These are phyloP conservation scores for Lordiphosa stackelbergi DNA, from an alignment of 1,140 invertebrate genomes.

Conservation along the genomic window DNA sequence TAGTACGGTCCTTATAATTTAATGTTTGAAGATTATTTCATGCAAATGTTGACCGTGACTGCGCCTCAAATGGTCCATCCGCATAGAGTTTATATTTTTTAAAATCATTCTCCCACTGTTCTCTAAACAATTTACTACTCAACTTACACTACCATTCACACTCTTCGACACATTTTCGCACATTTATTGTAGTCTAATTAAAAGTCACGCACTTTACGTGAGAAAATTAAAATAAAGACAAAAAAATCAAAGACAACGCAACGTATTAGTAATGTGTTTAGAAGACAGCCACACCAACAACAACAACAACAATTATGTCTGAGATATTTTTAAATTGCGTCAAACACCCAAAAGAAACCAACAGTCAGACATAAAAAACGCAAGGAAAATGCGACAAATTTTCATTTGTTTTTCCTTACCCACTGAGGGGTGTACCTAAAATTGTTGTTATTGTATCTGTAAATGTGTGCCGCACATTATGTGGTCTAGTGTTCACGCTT, in stretches of 20 bases:
- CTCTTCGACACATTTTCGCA: slow-evolving; percentile 41
- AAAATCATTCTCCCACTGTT: no score
- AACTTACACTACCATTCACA: slow-evolving; percentile 7
- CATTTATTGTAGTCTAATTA: slow-evolving; percentile 73
- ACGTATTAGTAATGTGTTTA: slow-evolving; percentile 66
- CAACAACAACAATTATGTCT: slow-evolving; percentile 56
- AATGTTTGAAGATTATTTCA: no score
- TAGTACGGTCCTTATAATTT: no score
- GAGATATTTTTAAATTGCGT: slow-evolving; percentile 70
- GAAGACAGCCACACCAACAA: slow-evolving; percentile 27
- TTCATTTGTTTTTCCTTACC: slow-evolving; percentile 28
- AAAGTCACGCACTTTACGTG: slow-evolving; percentile 69
- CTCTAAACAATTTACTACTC: not conserved
- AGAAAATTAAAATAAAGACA: slow-evolving; percentile 42
- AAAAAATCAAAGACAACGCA: slow-evolving; percentile 59
- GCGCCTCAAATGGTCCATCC: no score
- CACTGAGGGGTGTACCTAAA: slow-evolving; percentile 53
- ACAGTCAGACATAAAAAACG: slow-evolving; percentile 25
- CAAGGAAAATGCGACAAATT: slow-evolving; percentile 52
- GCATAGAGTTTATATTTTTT: no score
- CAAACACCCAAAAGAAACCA: slow-evolving; percentile 42
- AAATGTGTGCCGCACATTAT: slow-evolving; percentile 72
- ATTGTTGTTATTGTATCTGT: slow-evolving; percentile 37
- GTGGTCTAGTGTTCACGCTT: slow-evolving; percentile 74
- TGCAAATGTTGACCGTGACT: no score